Evolutionary conservation across 2,113 vertebrate species (phyloP).

Genomic region (Rhadina sibilatrix): DNA sequence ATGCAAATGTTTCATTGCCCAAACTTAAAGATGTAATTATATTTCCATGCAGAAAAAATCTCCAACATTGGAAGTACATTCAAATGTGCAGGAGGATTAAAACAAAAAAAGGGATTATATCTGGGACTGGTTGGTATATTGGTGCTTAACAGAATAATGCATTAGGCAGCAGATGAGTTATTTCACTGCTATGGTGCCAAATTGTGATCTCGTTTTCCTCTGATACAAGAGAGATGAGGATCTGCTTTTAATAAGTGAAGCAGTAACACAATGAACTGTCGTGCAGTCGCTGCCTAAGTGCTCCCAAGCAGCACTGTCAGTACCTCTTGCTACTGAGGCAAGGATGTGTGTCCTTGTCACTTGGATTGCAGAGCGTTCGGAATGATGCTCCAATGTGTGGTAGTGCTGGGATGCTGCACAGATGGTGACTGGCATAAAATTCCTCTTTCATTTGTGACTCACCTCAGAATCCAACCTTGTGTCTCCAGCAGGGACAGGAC

Average conservation of each 20-base stretch:
- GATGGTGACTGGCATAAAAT: background rate
- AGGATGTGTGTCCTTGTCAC: background rate
- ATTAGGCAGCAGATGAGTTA: background rate
- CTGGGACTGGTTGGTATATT: background rate
- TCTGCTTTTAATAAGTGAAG: background rate
- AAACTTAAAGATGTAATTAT: slow-evolving; percentile 12
- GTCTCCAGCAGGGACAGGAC: background rate
- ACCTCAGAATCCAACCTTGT: background rate
- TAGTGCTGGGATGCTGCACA: background rate
- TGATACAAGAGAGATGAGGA: background rate
- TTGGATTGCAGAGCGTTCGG: background rate
- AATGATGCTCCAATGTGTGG: background rate
- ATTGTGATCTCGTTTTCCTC: background rate
- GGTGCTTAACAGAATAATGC: background rate
- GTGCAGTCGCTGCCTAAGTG: background rate
- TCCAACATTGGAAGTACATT: background rate
- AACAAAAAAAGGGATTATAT: background rate
- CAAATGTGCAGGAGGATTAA: background rate
- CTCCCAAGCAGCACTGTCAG: background rate
- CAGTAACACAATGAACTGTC: background rate
- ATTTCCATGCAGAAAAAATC: background rate
- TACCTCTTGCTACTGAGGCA: background rate
- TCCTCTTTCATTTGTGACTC: background rate
- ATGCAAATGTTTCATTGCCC: background rate
- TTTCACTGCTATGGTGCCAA: background rate